phyloP scores from a whole-genome alignment of 2,113 vertebrate species.

The Conger conger region DNA sequence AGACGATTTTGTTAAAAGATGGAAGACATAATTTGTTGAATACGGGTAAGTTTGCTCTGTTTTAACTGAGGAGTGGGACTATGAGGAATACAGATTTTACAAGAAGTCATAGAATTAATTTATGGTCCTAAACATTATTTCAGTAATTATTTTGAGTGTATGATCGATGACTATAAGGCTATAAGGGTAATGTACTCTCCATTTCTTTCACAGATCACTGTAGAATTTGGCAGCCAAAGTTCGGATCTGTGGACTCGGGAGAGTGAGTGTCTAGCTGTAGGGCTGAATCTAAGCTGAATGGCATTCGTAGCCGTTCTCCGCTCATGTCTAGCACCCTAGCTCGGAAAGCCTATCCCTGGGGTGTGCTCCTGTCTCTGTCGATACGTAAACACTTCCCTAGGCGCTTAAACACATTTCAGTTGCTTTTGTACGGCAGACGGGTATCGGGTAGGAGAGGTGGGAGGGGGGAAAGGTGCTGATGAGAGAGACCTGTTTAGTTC shows the following conservation, averaged over 20 bases:
- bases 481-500: neutral
- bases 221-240: neutral
- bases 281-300: neutral
- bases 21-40: neutral
- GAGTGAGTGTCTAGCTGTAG: no score
- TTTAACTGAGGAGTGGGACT: neutral
- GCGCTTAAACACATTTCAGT: neutral
- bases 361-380: no score
- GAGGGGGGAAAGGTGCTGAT: neutral
- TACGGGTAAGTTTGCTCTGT: neutral
- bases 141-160: neutral
- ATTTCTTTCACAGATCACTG: neutral
- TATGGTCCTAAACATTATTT: no score
- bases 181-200: neutral
- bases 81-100: neutral
- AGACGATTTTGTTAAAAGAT: neutral
- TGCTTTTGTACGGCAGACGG: neutral
- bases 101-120: neutral
- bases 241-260: no score
- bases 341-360: no score
- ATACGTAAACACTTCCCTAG: no score
- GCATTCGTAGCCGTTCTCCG: neutral
- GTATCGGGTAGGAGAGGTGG: neutral
- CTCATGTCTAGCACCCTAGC: neutral
- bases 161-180: neutral